phyloP scores from a whole-genome alignment of 2,888 invertebrate genomes.

The Cerastis leucographa region DNA sequence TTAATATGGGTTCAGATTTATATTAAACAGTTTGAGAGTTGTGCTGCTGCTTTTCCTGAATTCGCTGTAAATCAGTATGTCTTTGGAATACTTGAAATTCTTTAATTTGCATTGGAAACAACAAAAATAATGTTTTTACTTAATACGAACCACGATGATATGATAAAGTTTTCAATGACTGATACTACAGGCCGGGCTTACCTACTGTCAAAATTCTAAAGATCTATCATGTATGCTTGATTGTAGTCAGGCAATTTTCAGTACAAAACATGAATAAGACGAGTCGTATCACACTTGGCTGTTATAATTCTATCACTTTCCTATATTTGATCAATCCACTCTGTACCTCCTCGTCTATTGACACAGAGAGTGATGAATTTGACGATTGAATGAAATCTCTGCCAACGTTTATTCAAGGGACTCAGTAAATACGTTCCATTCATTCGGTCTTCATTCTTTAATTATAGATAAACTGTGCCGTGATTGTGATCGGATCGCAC shows the following conservation, averaged over 20 bases:
- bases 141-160: no score
- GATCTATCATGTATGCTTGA: neutral
- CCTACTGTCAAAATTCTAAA: neutral
- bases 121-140: no score
- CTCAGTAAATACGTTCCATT: constrained; percentile 61
- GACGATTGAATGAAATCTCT: constrained; percentile 66
- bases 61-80: no score
- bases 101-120: no score
- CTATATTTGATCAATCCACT: constrained; percentile 62
- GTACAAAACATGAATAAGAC: constrained; percentile 29
- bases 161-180: no score
- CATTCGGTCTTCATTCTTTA: constrained; percentile 65
- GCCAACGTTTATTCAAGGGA: constrained; percentile 54
- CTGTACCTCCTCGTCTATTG: constrained; percentile 51
- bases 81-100: neutral
- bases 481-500: constrained; percentile 55
- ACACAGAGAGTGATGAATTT: constrained; percentile 68
- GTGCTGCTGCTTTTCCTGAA: neutral
- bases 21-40: constrained; percentile 12
- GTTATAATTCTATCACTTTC: constrained; percentile 66
- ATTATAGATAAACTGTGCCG: constrained; percentile 51
- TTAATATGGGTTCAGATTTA: constrained; percentile 65
- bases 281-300: constrained; percentile 43
- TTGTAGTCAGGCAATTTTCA: neutral
- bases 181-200: no score